These are phyloP conservation scores for Scopus umbretta DNA, from an alignment of 2,113 vertebrate genomes.

Conservation along the genomic window DNA sequence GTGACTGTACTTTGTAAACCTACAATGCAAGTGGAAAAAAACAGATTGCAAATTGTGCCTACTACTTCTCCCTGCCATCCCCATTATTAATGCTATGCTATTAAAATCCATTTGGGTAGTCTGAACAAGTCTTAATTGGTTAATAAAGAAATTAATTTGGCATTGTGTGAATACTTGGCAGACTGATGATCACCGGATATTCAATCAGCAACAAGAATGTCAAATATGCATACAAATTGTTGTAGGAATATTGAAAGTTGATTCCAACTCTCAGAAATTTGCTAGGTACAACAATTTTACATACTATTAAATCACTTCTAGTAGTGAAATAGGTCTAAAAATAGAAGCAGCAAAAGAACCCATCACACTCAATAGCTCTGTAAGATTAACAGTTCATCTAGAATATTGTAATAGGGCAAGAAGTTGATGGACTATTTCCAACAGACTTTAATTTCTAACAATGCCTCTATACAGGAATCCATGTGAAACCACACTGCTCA, in stretches of 20 bases:
- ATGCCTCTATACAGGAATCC: not conserved
- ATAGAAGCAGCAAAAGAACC: not conserved
- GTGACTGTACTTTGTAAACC: not conserved
- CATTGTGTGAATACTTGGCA: not conserved
- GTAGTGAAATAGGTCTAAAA: not conserved
- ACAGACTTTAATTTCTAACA: not conserved
- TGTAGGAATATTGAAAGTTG: not conserved
- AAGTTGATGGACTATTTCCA: not conserved
- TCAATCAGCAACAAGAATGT: not conserved
- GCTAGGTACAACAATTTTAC: not conserved
- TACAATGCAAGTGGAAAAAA: not conserved
- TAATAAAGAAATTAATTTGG: not conserved
- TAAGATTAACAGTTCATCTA: not conserved
- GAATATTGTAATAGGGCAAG: not conserved
- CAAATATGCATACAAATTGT: not conserved
- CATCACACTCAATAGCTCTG: not conserved
- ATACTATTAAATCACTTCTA: not conserved
- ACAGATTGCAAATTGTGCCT: not conserved
- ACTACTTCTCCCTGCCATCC: not conserved
- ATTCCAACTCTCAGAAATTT: not conserved
- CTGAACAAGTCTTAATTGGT: not conserved
- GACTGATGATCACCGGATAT: not conserved
- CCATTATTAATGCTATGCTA: not conserved
- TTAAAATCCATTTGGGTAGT: not conserved
- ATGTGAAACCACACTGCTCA: not conserved